These are phyloP conservation scores for Sisor rabdophorus DNA, from an alignment of 2,113 vertebrate genomes.

Conservation along the genomic window DNA sequence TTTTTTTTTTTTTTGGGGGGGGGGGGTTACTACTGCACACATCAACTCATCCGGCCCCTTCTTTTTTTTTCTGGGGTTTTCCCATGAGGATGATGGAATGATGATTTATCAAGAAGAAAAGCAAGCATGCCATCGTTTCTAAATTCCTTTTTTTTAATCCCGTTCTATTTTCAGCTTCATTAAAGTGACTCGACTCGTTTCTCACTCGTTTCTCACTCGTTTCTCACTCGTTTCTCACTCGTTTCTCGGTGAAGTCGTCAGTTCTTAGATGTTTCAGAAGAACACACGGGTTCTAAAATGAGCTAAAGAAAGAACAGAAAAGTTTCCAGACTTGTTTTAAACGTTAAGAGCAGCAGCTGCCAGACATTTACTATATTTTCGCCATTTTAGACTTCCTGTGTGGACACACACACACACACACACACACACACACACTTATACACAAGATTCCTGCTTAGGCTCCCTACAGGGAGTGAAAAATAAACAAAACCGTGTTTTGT, in stretches of 20 bases:
- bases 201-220: no score
- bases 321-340: background rate
- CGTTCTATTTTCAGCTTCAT: no score
- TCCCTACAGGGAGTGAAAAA: conserved; percentile 29
- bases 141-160: background rate
- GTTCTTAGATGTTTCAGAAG: background rate
- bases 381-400: background rate
- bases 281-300: background rate
- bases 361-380: background rate
- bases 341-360: background rate
- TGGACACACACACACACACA: background rate
- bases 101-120: background rate
- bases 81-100: background rate
- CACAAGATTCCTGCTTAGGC: conserved; percentile 25
- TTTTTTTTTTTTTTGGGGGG: no score
- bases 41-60: conserved; percentile 18
- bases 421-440: background rate
- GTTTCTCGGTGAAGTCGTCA: background rate
- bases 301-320: no score
- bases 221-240: no score
- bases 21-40: no score
- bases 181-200: no score
- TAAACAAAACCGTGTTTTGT: conserved; percentile 27
- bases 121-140: no score
- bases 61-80: background rate